These are phyloP conservation scores for Rhodinocichla rosea DNA, from an alignment of 2,113 vertebrate species.

Conservation along the genomic window DNA sequence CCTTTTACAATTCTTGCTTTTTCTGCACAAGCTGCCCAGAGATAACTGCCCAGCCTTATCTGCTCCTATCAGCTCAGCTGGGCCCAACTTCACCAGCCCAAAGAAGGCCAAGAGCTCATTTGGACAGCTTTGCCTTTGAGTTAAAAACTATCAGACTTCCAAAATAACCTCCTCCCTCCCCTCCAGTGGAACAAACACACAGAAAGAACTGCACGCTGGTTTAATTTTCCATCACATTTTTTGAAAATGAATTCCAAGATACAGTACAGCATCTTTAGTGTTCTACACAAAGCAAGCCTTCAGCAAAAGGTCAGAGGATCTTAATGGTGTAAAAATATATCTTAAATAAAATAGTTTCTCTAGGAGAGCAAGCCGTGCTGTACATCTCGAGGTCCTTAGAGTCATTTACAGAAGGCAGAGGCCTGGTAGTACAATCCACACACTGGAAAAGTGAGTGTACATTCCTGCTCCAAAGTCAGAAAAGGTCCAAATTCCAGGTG, in stretches of 20 bases:
- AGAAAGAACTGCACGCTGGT: not conserved
- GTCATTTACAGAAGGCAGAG: slow-evolving; percentile 7
- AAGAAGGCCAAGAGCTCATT: not conserved
- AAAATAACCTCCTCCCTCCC: not conserved
- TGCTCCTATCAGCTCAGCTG: not conserved
- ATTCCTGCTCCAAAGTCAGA: slow-evolving; percentile 37
- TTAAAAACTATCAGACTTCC: not conserved
- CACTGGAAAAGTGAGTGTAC: not conserved
- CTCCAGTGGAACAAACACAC: not conserved
- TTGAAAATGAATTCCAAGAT: slow-evolving; percentile 49
- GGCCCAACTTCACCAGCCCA: not conserved
- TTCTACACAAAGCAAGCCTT: slow-evolving; percentile 66
- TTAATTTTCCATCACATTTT: slow-evolving; percentile 38
- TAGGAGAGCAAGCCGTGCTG: slow-evolving; percentile 55
- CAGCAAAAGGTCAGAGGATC: slow-evolving; percentile 64
- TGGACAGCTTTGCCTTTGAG: not conserved
- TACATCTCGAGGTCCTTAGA: slow-evolving; percentile 29
- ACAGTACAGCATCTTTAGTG: slow-evolving; percentile 57
- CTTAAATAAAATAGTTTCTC: slow-evolving; percentile 74
- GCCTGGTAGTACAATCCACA: not conserved
- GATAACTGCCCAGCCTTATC: not conserved
- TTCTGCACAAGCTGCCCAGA: not conserved
- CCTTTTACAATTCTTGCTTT: not conserved
- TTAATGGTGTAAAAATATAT: slow-evolving; percentile 71
- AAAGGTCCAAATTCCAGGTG: not conserved